These are phyloP conservation scores for Peromyscus polionotus DNA, from an alignment of 2,113 vertebrate genomes.

Conservation along the genomic window DNA sequence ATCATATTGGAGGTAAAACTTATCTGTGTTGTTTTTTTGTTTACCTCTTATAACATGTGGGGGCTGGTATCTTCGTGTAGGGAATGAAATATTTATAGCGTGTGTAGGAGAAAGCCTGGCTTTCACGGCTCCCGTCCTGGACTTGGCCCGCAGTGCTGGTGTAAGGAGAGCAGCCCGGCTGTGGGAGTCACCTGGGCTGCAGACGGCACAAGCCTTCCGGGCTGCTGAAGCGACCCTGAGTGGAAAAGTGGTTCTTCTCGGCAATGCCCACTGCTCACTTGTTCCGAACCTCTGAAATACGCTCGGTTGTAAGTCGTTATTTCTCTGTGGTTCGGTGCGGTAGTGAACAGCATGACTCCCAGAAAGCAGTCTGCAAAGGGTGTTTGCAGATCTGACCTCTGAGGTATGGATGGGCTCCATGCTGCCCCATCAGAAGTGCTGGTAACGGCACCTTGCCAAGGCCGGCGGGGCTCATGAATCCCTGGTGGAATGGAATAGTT, in stretches of 20 bases:
- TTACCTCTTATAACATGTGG: not conserved
- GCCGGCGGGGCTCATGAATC: not conserved
- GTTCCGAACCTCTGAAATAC: not conserved
- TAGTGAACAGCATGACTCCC: not conserved
- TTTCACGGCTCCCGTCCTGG: accelerated
- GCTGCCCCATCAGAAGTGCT: not conserved
- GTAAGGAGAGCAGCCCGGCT: not conserved
- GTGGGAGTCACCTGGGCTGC: not conserved
- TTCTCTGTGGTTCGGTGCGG: not conserved
- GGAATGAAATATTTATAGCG: conserved; percentile 9
- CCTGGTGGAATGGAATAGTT: not conserved
- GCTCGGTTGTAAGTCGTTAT: not conserved
- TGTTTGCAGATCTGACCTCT: not conserved
- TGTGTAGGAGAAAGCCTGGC: not conserved
- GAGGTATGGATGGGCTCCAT: not conserved
- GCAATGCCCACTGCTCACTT: not conserved
- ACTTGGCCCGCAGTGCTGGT: not conserved
- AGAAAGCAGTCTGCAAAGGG: not conserved
- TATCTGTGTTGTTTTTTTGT: not conserved
- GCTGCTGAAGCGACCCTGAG: accelerated
- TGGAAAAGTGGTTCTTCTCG: not conserved
- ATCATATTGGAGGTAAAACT: not conserved
- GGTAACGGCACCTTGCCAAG: not conserved
- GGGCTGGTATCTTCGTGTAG: conserved; percentile 21
- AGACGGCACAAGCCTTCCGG: not conserved